phyloP scores from a whole-genome alignment of 2,888 invertebrate species.

The Cephus runcator region DNA sequence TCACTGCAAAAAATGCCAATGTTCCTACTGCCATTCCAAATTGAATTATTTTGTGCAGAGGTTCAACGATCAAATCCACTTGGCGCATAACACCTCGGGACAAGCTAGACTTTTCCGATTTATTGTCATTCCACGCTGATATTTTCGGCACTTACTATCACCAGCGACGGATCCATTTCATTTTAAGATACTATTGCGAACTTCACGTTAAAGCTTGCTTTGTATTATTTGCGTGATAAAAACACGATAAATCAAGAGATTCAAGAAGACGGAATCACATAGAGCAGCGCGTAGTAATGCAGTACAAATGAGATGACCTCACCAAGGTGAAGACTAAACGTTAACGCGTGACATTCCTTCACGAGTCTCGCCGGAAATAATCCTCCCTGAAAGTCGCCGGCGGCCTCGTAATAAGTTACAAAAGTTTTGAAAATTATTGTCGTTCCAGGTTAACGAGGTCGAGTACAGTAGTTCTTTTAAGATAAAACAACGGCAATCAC shows the following conservation, averaged over 20 bases:
- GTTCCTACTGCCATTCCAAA: slow-evolving; percentile 58
- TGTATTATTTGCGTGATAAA: not conserved
- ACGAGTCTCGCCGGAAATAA: not conserved
- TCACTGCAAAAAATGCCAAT: slow-evolving; percentile 47
- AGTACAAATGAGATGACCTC: not conserved
- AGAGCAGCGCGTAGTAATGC: not conserved
- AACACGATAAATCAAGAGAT: not conserved
- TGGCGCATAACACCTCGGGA: slow-evolving; percentile 35
- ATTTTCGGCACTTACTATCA: not conserved
- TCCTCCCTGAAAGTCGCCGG: not conserved
- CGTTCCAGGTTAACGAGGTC: not conserved
- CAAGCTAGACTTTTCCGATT: slow-evolving; percentile 24
- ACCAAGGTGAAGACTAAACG: not conserved
- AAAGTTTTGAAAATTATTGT: not conserved
- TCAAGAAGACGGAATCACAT: not conserved
- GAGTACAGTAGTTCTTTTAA: not conserved
- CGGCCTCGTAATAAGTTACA: not conserved
- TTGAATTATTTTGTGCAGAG: slow-evolving; percentile 3
- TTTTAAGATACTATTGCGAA: not conserved
- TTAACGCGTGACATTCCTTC: not conserved
- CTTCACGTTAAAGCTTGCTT: not conserved
- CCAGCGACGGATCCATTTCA: not conserved
- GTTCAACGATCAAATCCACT: slow-evolving; percentile 34
- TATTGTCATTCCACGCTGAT: slow-evolving; percentile 50
- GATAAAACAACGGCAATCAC: not conserved